Percentiles rank a stretch among this genome's conserved stretches.
These are phyloP conservation scores for Oostethus manadensis DNA, from an alignment of 2,113 vertebrate genomes.

Conservation along the genomic window DNA sequence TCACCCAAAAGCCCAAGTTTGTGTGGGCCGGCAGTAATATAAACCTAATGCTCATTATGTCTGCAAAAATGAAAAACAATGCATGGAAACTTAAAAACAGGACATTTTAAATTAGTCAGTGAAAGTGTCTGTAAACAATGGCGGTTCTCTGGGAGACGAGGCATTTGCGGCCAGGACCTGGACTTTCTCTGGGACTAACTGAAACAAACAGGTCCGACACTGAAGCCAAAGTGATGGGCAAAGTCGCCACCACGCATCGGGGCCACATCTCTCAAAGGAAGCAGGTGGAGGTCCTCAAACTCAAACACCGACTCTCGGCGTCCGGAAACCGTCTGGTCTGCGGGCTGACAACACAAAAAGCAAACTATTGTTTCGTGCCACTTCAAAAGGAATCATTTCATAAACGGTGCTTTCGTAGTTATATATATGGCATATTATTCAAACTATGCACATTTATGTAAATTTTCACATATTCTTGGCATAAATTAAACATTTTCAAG, in stretches of 20 bases:
- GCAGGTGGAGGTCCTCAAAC: constrained; percentile 78
- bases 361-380: constrained; percentile 3
- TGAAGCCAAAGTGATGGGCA: constrained; percentile 76
- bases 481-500: too few species aligned
- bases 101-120: constrained; percentile 66
- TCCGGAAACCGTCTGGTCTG: constrained; percentile 57
- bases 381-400: too few species aligned
- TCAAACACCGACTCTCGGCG: constrained; percentile 75
- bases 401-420: too few species aligned
- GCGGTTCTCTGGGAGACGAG: constrained; percentile 30
- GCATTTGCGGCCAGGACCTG: constrained; percentile 19
- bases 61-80: not conserved
- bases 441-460: too few species aligned
- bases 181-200: constrained; percentile 64
- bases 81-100: constrained; percentile 5
- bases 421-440: too few species aligned
- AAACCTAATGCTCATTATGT: constrained; percentile 28
- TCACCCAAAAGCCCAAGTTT: constrained; percentile 7
- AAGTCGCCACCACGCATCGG: constrained; percentile 66
- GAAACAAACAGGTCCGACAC: constrained; percentile 82
- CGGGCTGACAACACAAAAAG: constrained; percentile 47
- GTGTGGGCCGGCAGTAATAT: constrained; percentile 7
- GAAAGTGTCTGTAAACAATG: constrained; percentile 70
- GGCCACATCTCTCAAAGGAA: constrained; percentile 81
- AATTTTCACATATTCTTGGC: too few species aligned